phyloP scores from a whole-genome alignment of 30 jellyfish, hydroid and myxozoan species.

The Aurelia aurita region DNA sequence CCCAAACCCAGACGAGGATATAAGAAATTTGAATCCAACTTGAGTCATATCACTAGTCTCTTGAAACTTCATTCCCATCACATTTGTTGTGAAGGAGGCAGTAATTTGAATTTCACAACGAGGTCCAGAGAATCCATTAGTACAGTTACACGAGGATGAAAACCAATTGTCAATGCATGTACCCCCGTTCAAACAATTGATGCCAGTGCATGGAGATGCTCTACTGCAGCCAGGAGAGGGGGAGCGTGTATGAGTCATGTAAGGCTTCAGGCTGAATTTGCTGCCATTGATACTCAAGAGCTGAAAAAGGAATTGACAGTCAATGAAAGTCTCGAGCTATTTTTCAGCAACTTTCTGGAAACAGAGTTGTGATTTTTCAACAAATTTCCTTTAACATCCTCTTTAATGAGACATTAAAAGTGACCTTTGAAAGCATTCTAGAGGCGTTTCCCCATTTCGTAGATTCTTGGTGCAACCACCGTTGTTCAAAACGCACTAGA shows the following conservation, averaged over 20 bases:
- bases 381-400: too few species aligned
- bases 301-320: slow-evolving; percentile 1
- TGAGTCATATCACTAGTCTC: slow-evolving; percentile 1
- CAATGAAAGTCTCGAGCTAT: too few species aligned
- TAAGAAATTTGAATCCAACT: slow-evolving; percentile 30
- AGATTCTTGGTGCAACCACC: too few species aligned
- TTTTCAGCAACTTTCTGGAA: too few species aligned
- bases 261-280: slow-evolving; percentile 3
- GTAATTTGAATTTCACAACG: slow-evolving; percentile 45
- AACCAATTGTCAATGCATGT: slow-evolving; percentile 67
- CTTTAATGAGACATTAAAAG: too few species aligned
- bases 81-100: slow-evolving; percentile 19
- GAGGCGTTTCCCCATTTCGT: too few species aligned
- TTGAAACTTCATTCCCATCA: slow-evolving; percentile 59
- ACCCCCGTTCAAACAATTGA: slow-evolving; percentile 53
- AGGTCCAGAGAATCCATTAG: slow-evolving; percentile 53
- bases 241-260: slow-evolving; percentile 18
- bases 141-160: slow-evolving; percentile 59
- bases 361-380: too few species aligned
- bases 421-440: too few species aligned
- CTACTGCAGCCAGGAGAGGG: slow-evolving; percentile 57
- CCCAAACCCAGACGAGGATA: slow-evolving; percentile 37
- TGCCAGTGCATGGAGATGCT: slow-evolving; percentile 25
- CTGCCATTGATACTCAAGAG: not conserved
- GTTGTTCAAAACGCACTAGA: too few species aligned